Evolutionary conservation across 2,797 vertebrate species (phyloP).

Genomic region (Loris lydekkerianus): DNA sequence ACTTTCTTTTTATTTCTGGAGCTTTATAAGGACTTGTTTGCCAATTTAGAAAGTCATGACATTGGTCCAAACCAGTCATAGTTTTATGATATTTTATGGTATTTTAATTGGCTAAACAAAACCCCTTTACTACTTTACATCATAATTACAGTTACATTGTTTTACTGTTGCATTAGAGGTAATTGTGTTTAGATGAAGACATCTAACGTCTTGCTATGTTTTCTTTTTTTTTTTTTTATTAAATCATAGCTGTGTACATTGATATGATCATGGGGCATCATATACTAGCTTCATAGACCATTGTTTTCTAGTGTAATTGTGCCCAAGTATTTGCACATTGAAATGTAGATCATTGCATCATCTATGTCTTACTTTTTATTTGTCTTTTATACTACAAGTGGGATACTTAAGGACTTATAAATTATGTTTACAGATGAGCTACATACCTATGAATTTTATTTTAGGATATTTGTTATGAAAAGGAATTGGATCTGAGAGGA

Average conservation of each 20-base stretch:
- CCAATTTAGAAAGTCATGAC: background rate
- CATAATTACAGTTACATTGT: background rate
- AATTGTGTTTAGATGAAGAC: background rate
- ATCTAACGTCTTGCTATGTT: background rate
- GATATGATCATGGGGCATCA: too few relatives aligned
- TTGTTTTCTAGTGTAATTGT: background rate
- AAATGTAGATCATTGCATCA: background rate
- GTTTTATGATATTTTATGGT: background rate
- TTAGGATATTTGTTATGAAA: slow-evolving; percentile 14
- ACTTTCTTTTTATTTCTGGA: background rate
- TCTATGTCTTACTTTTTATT: background rate
- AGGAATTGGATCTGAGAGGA: background rate
- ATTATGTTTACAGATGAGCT: background rate
- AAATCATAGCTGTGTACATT: too few relatives aligned
- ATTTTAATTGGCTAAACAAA: background rate
- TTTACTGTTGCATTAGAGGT: background rate
- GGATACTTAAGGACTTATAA: background rate
- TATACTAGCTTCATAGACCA: too few relatives aligned
- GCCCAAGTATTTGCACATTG: background rate
- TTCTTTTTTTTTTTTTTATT: background rate
- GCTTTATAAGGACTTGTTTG: background rate
- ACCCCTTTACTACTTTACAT: background rate
- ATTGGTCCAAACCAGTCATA: background rate
- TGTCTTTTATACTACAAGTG: background rate
- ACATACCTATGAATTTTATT: background rate